phyloP scores from a whole-genome alignment of 1,140 invertebrate species.

The Atta texana region DNA sequence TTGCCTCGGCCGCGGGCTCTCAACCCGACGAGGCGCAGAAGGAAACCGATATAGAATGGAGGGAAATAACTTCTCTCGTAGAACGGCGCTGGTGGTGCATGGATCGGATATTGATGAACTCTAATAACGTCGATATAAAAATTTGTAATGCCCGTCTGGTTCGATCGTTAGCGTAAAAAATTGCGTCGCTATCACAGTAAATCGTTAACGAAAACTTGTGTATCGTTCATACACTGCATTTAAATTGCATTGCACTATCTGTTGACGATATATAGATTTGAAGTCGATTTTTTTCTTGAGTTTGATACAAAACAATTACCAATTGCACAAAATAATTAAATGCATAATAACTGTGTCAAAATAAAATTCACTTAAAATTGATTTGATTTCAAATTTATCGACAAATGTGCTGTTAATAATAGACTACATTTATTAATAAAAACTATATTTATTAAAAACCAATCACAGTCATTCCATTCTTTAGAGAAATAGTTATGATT shows the following conservation, averaged over 20 bases:
- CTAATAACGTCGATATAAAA: constrained; percentile 70
- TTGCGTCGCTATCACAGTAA: constrained; percentile 16
- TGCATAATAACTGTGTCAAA: not conserved
- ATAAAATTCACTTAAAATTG: not conserved
- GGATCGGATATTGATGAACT: constrained; percentile 71
- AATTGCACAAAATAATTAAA: not conserved
- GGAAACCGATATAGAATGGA: constrained; percentile 73
- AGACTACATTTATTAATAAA: not conserved
- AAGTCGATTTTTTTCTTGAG: not conserved
- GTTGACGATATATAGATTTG: constrained; percentile 1
- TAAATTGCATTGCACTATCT: not conserved
- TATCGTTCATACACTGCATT: not conserved
- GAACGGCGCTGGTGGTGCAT: constrained; percentile 20
- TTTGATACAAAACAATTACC: not conserved
- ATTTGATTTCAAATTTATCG: not conserved
- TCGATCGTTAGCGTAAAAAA: constrained; percentile 52
- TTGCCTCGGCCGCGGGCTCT: constrained; percentile 68
- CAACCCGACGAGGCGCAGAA: constrained; percentile 34
- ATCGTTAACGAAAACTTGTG: constrained; percentile 26
- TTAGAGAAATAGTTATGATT: too few species aligned
- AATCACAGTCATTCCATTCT: too few species aligned
- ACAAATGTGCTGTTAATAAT: not conserved
- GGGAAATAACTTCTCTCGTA: constrained; percentile 65
- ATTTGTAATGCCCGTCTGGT: constrained; percentile 51
- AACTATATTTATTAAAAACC: too few species aligned